Evolutionary conservation across 2,797 vertebrate species (phyloP), one percentile per base, ranked within the genome.

Genomic region (Lepus oiostolus): DNA sequence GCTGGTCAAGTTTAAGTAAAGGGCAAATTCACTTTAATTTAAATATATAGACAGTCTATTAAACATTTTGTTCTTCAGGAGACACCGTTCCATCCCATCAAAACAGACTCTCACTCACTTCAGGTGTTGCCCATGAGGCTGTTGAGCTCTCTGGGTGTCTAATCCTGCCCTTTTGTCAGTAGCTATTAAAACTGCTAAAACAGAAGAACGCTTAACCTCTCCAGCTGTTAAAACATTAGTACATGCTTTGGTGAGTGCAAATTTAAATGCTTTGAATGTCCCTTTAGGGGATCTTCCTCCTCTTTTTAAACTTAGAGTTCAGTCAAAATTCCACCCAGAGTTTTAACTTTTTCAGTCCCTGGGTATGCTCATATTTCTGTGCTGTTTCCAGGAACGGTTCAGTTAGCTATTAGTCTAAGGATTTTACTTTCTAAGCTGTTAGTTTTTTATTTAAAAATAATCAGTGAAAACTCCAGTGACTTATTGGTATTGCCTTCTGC

Each of bases 221-320:
- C 84, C 95, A 93, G 93, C 97, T 97, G 93, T 97, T 96, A 95
- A 96, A 96, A 96, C 96, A 97, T 95, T 94, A 91, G 89, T 77
- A 72, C 84, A 95, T 84, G 96, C 94, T 96, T 96, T 96, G 92
- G 88, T 96, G 95, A 97, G 86, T 86, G 86, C 83, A 91, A 93
- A 95, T 96, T 93, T 96, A 94, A 96, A 95, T 93, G 89, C 84
- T 95, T 93, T 95, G 88, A 94, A 96, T 89, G 80, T 84, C 85
- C 95, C 96, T 96, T 96, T 68, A 96, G 96, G 96, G 95, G 81
- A 96, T 88, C 70, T 60, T 95, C 70, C 54, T 91, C 47, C 63
- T 86, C n/a, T 94, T 93, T 88, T 88, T 90, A n/a, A 93, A 88
- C 65, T 90, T 77, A 82, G 30, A 63, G 17, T 81, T 96, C 47